Evolutionary conservation across 2,797 vertebrate genomes (phyloP).

Genomic region (Micropoecilia bifurca): DNA sequence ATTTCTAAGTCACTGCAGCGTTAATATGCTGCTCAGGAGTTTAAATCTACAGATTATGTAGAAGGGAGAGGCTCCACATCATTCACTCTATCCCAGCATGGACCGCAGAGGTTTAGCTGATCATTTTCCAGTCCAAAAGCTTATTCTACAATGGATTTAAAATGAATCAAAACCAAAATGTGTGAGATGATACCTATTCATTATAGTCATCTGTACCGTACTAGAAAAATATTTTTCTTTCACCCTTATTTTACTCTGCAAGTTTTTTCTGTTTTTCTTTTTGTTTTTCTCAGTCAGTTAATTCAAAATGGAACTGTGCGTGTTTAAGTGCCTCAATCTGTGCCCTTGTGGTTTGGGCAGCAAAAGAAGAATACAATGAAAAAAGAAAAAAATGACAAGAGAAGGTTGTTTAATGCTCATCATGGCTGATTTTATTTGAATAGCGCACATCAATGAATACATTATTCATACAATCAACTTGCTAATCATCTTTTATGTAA

Average conservation of each 20-base stretch:
- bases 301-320: slow-evolving; percentile 27
- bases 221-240: slow-evolving; percentile 33
- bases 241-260: slow-evolving; percentile 29
- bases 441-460: slow-evolving; percentile 56
- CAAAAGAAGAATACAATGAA: slow-evolving; percentile 4
- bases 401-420: slow-evolving; percentile 8
- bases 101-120: slow-evolving; percentile 42
- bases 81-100: slow-evolving; percentile 39
- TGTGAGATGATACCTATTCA: slow-evolving; percentile 47
- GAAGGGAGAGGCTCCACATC: slow-evolving; percentile 25
- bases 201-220: slow-evolving; percentile 53
- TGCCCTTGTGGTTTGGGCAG: slow-evolving; percentile 38
- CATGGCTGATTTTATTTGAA: slow-evolving; percentile 55
- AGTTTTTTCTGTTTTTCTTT: neutral
- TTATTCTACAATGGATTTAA: slow-evolving; percentile 58
- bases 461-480: slow-evolving; percentile 79
- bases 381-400: slow-evolving; percentile 5
- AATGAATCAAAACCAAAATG: slow-evolving; percentile 48
- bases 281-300: slow-evolving; percentile 11
- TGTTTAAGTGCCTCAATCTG: slow-evolving; percentile 33
- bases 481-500: slow-evolving; percentile 70
- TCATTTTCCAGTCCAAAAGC: slow-evolving; percentile 43
- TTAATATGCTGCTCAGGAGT: slow-evolving; percentile 5
- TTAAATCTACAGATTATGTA: slow-evolving; percentile 33
- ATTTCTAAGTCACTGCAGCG: slow-evolving; percentile 7